Base-by-base conservation (phyloP, 2,888 invertebrate species). In the Chouioia cunea region DNA sequence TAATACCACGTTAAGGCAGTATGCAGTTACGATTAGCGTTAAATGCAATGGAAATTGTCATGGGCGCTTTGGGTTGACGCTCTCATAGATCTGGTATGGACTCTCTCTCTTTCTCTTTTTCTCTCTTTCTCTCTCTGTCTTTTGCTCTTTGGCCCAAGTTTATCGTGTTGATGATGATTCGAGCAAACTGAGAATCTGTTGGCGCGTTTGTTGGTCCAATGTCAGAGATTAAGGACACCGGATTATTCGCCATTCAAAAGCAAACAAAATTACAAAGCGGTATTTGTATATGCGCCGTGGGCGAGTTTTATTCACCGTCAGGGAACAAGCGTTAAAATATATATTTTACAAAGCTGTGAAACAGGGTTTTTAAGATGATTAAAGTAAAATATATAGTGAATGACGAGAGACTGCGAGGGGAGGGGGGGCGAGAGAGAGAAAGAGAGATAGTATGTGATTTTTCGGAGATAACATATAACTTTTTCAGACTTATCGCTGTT, bases 1-100 rank as follows among this genome's bases (percentile, higher is more conserved):
- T 79, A 79, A 79, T 79, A 79, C 78, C 75, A 77, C 75, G 76
- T 79, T 80, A 79, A 82, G 81, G 79, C 81, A 83, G 82, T 82
- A 84, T 82, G 79, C 82, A 82, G 78, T 83, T 80, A 81, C 81
- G 83, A 82, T 83, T 83, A n/a, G 16, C 80, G 80, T 81, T 82
- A 83, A 84, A 83, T 85, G 83, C 83, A 81, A 80, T 80, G 81
- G 77, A 79, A 79, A 75, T 76, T 56, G 43, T 23, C 20, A 50
- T 22, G 14, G 36, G 10, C 36, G 36, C 36, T 36, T 36, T 36
- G 36, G 36, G 50, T 62, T 64, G 70, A 67, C 63, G 59, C 70
- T 65, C 46, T 74, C 72, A 47, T 27, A 53, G 67, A 70, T 74
- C 36, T 70, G 56, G 64, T n/a, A 57, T 54, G 68, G 47, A 65